These are phyloP conservation scores for Hesperia comma DNA, from an alignment of 2,888 invertebrate genomes.

Conservation along the genomic window DNA sequence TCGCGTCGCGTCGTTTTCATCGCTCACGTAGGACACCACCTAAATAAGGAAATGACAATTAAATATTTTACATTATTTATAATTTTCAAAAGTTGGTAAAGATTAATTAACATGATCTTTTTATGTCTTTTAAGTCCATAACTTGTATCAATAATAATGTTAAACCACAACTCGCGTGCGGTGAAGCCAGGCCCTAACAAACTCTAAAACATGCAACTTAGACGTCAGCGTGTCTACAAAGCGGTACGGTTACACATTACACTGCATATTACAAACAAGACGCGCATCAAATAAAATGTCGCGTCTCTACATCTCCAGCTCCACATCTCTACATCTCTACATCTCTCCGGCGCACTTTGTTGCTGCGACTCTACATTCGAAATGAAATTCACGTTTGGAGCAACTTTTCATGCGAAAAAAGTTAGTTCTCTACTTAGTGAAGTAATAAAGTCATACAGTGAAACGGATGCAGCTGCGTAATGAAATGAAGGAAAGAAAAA, in stretches of 20 bases:
- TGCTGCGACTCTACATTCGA: constrained; percentile 6
- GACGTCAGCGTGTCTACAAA: constrained; percentile 15
- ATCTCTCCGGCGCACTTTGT: constrained; percentile 14
- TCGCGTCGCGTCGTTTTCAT: no score
- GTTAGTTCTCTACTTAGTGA: constrained; percentile 10
- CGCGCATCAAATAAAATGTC: constrained; percentile 26
- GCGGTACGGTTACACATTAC: constrained; percentile 23
- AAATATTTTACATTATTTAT: no score
- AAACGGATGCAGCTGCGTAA: background rate
- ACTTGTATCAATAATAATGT: background rate
- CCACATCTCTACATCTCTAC: background rate
- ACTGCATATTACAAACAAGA: constrained; percentile 24
- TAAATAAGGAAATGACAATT: no score
- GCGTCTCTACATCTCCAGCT: background rate
- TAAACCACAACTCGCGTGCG: background rate
- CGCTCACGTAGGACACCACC: no score
- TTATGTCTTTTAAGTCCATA: no score
- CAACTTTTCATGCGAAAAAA: constrained; percentile 20
- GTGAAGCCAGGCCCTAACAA: constrained; percentile 9
- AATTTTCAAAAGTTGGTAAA: no score
- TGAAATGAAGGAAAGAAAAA: constrained; percentile 1
- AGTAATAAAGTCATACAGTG: constrained; percentile 15
- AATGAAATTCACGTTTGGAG: constrained; percentile 20
- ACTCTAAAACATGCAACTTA: constrained; percentile 14
- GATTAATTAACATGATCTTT: no score